These are phyloP conservation scores for Dermolepida albohirtum DNA, from an alignment of 2,888 invertebrate genomes.

Conservation along the genomic window DNA sequence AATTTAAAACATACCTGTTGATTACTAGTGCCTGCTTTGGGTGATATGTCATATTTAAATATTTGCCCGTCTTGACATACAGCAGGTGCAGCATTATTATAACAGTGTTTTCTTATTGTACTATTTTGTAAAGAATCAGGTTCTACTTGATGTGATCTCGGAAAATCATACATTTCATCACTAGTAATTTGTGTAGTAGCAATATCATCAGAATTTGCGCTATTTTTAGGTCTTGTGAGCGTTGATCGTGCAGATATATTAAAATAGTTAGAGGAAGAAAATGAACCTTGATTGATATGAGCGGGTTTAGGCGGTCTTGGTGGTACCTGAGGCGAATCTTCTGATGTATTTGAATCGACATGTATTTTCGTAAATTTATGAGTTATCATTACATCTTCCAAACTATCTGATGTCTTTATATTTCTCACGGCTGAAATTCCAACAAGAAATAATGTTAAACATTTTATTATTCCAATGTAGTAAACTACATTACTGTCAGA, in stretches of 20 bases:
- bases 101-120: slow-evolving; percentile 67
- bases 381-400: slow-evolving; percentile 33
- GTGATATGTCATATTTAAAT: slow-evolving; percentile 71
- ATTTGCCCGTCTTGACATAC: slow-evolving; percentile 66
- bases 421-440: slow-evolving; percentile 54
- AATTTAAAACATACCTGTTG: slow-evolving; percentile 49
- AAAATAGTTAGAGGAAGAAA: slow-evolving; percentile 62
- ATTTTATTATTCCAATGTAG: too few species aligned
- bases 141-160: slow-evolving; percentile 73
- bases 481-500: too few species aligned
- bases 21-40: slow-evolving; percentile 60
- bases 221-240: slow-evolving; percentile 31
- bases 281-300: slow-evolving; percentile 65
- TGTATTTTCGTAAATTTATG: slow-evolving; percentile 40
- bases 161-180: slow-evolving; percentile 78
- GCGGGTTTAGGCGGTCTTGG: slow-evolving; percentile 83
- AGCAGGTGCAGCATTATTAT: slow-evolving; percentile 72
- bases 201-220: slow-evolving; percentile 12
- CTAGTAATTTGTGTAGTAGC: slow-evolving; percentile 45
- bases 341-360: slow-evolving; percentile 54
- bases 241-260: slow-evolving; percentile 58
- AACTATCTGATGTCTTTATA: slow-evolving; percentile 62
- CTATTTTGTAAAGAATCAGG: slow-evolving; percentile 51
- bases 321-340: slow-evolving; percentile 64
- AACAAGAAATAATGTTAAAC: too few species aligned